phyloP scores from a whole-genome alignment of 1,140 invertebrate genomes.

The Luehdorfia chinensis region DNA sequence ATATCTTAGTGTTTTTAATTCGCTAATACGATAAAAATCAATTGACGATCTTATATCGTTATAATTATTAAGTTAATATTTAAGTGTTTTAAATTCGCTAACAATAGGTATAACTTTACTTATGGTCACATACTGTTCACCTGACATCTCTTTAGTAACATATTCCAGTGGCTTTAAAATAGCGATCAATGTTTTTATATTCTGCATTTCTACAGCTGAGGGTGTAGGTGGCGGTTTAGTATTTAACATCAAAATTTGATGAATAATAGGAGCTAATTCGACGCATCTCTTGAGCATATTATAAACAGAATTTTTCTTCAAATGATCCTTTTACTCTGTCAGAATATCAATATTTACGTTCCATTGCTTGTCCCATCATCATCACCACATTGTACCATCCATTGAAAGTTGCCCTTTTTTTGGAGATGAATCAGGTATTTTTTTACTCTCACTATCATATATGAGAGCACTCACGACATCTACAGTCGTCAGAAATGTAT shows the following conservation, averaged over 20 bases:
- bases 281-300: constrained; percentile 25
- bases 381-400: no score
- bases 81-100: no score
- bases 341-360: constrained; percentile 18
- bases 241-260: constrained; percentile 24
- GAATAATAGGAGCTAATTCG: constrained; percentile 23
- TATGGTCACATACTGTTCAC: constrained; percentile 27
- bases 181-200: constrained; percentile 25
- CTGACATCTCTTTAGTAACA: constrained; percentile 25
- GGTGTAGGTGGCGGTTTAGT: constrained; percentile 24
- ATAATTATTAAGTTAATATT: no score
- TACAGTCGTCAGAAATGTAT: neutral
- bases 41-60: no score
- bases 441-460: neutral
- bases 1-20: no score
- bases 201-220: constrained; percentile 24
- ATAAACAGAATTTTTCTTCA: constrained; percentile 20
- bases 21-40: no score
- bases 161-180: constrained; percentile 25
- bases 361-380: constrained; percentile 15
- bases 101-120: no score
- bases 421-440: constrained; percentile 15
- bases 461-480: constrained; percentile 14
- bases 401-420: constrained; percentile 18
- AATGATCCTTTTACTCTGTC: constrained; percentile 9